A percentile compares a stretch with the other conserved stretches of the same genome.
phyloP scores from a whole-genome alignment of 2,113 vertebrate genomes.

The Tor tambroides region DNA sequence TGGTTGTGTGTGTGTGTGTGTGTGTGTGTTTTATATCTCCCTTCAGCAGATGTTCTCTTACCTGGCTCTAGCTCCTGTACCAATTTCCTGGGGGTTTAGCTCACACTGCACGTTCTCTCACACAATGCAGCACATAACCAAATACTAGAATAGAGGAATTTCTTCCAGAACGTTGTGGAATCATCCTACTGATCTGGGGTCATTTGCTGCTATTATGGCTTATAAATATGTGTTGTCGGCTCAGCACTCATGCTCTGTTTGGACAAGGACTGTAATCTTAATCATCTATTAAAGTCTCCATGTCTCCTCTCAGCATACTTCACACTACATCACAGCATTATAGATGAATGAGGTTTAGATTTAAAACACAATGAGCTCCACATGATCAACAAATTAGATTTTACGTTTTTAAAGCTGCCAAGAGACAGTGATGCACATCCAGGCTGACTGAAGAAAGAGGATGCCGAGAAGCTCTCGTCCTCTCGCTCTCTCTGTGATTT shows the following conservation, averaged over 20 bases:
- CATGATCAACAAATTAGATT: conserved; percentile 19
- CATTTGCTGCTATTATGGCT: conserved; percentile 1
- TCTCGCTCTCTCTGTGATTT: background rate
- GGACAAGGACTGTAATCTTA: background rate
- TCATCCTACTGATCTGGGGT: conserved; percentile 6
- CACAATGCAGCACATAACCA: conserved; percentile 12
- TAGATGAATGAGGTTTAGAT: background rate
- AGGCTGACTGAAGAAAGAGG: background rate
- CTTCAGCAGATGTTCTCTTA: conserved; percentile 52
- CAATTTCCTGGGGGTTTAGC: conserved; percentile 43
- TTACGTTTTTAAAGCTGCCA: conserved; percentile 4
- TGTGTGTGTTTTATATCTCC: conserved; percentile 27
- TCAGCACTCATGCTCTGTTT: conserved; percentile 4
- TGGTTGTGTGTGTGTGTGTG: background rate
- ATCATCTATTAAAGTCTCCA: background rate
- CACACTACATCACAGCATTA: conserved; percentile 8
- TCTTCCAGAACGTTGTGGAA: background rate
- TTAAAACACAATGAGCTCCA: background rate
- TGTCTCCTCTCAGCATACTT: background rate
- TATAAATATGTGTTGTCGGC: conserved; percentile 1
- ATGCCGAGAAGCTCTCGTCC: background rate
- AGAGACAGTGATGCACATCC: background rate
- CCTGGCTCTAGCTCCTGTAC: conserved; percentile 42
- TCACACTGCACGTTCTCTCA: conserved; percentile 19
- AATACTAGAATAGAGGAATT: background rate